Percentiles rank a stretch among this genome's conserved stretches.
Conservation (phyloP, 1,140 invertebrate genomes). For the Mercenaria mercenaria region DNA sequence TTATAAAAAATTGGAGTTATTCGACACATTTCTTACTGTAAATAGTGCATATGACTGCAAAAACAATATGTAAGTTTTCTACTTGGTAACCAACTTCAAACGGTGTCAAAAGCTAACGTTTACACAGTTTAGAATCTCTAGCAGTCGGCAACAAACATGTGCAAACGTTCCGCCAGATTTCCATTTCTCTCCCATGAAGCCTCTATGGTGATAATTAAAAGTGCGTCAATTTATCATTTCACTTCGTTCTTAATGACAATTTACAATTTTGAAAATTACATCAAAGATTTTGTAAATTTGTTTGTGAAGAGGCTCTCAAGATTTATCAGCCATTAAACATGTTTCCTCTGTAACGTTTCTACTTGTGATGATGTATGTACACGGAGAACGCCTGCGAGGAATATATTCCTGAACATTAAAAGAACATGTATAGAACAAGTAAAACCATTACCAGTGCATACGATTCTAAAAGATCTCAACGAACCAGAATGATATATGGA, state of each 20-base stretch:
- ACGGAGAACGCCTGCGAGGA: neutral
- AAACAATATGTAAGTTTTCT: neutral
- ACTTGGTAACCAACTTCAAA: neutral
- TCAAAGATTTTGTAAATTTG: constrained; percentile 64
- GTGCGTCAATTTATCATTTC: constrained; percentile 56
- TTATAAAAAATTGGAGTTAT: neutral
- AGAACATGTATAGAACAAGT: neutral
- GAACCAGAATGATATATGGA: no score
- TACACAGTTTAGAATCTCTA: constrained; percentile 6
- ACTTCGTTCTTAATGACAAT: constrained; percentile 52
- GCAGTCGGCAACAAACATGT: neutral
- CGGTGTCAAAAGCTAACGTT: constrained; percentile 22
- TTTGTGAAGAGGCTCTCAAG: constrained; percentile 50
- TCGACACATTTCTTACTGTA: neutral
- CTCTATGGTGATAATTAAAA: constrained; percentile 53
- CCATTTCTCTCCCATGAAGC: constrained; percentile 51
- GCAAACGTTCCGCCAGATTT: neutral
- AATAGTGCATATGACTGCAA: neutral
- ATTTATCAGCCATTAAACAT: constrained; percentile 58
- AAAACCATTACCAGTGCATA: neutral
- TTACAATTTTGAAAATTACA: constrained; percentile 63
- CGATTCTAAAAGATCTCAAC: neutral
- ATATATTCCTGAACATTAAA: neutral
- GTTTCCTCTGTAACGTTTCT: constrained; percentile 29
- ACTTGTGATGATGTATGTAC: neutral